Evolutionary conservation across 2,113 vertebrate species (phyloP), one percentile per base, ranked within the genome.

Genomic region (Thalassarche chlororhynchos): DNA sequence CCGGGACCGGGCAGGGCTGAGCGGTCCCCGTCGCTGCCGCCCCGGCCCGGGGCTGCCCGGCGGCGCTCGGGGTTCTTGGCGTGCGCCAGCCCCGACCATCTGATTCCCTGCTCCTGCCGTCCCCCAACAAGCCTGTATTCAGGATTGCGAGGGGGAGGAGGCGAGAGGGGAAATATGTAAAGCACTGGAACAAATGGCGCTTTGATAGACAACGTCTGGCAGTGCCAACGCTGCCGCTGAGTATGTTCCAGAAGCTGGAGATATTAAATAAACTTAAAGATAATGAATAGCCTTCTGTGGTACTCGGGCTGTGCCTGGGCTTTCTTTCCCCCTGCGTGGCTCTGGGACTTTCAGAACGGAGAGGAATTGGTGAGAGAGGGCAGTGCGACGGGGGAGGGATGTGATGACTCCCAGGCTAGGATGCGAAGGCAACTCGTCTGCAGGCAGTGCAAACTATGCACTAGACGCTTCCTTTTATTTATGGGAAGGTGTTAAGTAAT

Each of bases 191-290:
- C 91, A 95, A 98, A 97, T 96, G 85, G 95, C 89, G 93, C 92
- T 97, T 95, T 93, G 91, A 96, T 94, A 74, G 83, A 95, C 95
- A 94, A 65, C 86, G 94, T 96, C 97, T 98, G 95, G 97, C 97
- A 58, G 49, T 79, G 91, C 94, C 98, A 95, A 87, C 70, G 88
- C 96, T 49, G 94, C 94, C 40, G 84, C 68, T 55, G 94, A 97
- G 95, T 95, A 79, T 89, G 83, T 94, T 97, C 96, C 98, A 97
- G 97, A 70, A 97, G 96, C 82, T 86, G 18, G 90, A 97, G 98
- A 97, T 96, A 98, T 97, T 98, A 98, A 98, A 97, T 98, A 98
- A 98, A 98, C 98, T 96, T 78, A 84, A 93, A 94, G 92, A 92
- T 97, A 90, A 98, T 96, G 95, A 95, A 98, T 97, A 89, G 96